A percentile compares a stretch with the other conserved stretches of the same genome.
Conservation (phyloP, 2,888 invertebrate species). For the Cylloceria caligata region DNA sequence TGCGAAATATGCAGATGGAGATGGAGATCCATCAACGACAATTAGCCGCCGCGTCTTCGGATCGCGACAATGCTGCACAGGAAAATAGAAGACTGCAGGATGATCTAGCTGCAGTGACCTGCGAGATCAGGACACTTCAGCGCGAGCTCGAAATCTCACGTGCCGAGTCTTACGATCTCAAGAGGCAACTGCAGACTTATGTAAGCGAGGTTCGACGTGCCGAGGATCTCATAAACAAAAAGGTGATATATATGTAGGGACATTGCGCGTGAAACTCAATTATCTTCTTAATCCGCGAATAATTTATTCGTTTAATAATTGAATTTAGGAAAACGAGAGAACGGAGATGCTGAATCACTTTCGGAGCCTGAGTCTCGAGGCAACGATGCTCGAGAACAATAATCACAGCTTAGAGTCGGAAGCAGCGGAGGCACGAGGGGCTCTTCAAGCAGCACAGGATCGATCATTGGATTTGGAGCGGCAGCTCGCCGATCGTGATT, state of each 20-base stretch:
- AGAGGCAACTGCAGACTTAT: slow-evolving; percentile 92
- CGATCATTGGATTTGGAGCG: slow-evolving; percentile 88
- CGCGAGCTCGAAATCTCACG: slow-evolving; percentile 89
- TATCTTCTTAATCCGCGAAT: not conserved
- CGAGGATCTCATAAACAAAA: slow-evolving; percentile 90
- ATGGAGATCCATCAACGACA: slow-evolving; percentile 87
- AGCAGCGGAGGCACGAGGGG: slow-evolving; percentile 89
- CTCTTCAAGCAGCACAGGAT: slow-evolving; percentile 86
- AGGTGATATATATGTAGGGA: slow-evolving; percentile 83
- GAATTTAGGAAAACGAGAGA: slow-evolving; percentile 90
- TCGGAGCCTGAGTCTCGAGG: slow-evolving; percentile 91
- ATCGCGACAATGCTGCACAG: slow-evolving; percentile 87
- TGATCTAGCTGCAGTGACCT: slow-evolving; percentile 88
- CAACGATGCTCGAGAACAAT: slow-evolving; percentile 91
- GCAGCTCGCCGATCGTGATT: slow-evolving; percentile 86
- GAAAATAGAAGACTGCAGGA: slow-evolving; percentile 92
- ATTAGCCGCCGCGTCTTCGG: slow-evolving; percentile 86
- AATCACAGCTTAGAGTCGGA: slow-evolving; percentile 93
- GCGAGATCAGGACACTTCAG: slow-evolving; percentile 87
- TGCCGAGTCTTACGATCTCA: slow-evolving; percentile 90
- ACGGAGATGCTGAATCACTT: slow-evolving; percentile 93
- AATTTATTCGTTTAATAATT: slow-evolving; percentile 19
- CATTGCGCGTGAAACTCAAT: not conserved
- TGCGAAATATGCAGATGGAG: slow-evolving; percentile 84
- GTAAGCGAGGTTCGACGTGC: slow-evolving; percentile 92